Evolutionary conservation across 2,888 invertebrate species (phyloP), one percentile per base, ranked within the genome.

Genomic region (Julus scandinavius): DNA sequence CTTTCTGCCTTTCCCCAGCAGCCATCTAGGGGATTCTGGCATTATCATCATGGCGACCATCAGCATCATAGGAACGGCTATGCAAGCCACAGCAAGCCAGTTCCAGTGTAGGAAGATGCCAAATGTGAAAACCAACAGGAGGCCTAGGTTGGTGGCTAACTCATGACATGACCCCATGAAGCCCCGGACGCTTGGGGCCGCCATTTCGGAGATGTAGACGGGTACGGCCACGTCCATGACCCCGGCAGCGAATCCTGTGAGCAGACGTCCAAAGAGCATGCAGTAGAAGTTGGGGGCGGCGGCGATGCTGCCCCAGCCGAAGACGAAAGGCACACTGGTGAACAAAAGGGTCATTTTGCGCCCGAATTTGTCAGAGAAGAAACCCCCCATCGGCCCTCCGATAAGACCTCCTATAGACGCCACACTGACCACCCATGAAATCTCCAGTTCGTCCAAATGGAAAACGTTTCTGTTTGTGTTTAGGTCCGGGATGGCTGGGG

Each of bases 181-280:
- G 1, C 90, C 90, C 13, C 90, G 88, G n/a, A 90, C 85, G n/a
- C 87, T 58, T 4, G 89, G 87, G 13, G 89, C 86, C 2, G 89
- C 54, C 38, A 89, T 89, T 87, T 90, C 90, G 40, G 88, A 86
- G 4, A 89, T 88, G 90, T 90, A 85, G 15, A 87, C 86, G 7
- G 83, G 83, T 2, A 83, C 88, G 7, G 84, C 83, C 29, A 80
- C 54, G 15, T 88, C 89, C 40, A 89, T 88, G 41, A 89, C 88
- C n/a, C 90, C 90, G 41, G 88, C 88, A 41, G 88, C 63, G 0
- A 88, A 49, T 38, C 84, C 84, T 6, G 45, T 84, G 0, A 84
- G 40, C 15, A 84, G 11, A 15, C 86, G 41, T 0, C 86, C 86
- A 4, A 54, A 38, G 17, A 50, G 49, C 50, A 86, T 41, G 38